These are phyloP conservation scores for Ficedula albicollis DNA, from an alignment of 2,797 vertebrate species.

Conservation along the genomic window DNA sequence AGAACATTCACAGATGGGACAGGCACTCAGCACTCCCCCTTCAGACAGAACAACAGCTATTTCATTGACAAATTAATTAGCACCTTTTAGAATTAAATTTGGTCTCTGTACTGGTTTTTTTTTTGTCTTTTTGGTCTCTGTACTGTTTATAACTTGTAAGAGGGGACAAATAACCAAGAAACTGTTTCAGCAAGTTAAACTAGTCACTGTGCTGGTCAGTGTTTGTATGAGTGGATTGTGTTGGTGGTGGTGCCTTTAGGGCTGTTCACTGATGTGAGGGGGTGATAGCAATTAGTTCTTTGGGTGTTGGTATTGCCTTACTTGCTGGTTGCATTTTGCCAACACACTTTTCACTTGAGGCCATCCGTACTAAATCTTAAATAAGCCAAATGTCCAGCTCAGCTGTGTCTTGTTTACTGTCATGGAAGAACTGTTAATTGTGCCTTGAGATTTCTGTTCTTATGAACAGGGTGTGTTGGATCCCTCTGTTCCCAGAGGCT, in stretches of 20 bases:
- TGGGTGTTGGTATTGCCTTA: not conserved
- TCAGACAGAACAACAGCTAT: not conserved
- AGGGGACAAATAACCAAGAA: not conserved
- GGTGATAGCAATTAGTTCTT: not conserved
- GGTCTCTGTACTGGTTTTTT: not conserved
- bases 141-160: not conserved
- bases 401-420: not conserved
- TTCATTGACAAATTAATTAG: not conserved
- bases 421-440: not conserved
- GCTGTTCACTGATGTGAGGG: not conserved
- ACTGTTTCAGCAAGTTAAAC: not conserved
- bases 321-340: not conserved
- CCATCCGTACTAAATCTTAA: not conserved
- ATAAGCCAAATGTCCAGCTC: not conserved
- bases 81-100: not conserved
- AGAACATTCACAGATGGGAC: not conserved
- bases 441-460: not conserved
- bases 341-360: not conserved
- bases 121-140: not conserved
- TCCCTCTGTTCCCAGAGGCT: not conserved
- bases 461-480: not conserved
- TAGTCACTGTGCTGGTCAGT: not conserved
- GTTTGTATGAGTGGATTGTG: not conserved
- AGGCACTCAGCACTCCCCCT: not conserved
- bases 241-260: not conserved